Evolutionary conservation across 2,113 vertebrate species (phyloP).

Genomic region (Steatornis caripensis): DNA sequence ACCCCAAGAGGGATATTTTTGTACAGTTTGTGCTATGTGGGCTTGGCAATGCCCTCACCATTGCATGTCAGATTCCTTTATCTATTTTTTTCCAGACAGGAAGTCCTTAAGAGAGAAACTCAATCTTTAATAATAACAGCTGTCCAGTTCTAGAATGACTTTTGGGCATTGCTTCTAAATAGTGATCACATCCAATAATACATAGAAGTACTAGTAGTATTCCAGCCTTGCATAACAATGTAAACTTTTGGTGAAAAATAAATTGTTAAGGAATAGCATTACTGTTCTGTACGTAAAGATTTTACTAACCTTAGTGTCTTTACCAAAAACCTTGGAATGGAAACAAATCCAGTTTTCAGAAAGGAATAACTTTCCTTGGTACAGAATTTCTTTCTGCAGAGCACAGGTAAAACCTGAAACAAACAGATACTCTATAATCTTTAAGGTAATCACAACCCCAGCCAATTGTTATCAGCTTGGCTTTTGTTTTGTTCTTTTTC

Average conservation of each 20-base stretch:
- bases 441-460: background rate
- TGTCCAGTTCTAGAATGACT: background rate
- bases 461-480: background rate
- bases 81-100: background rate
- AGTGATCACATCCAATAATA: background rate
- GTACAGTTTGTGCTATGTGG: background rate
- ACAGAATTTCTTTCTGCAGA: conserved; percentile 94
- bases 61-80: background rate
- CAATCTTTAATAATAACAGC: background rate
- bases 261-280: background rate
- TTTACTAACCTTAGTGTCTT: conserved; percentile 90
- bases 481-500: background rate
- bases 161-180: background rate
- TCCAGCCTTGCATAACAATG: background rate
- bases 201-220: background rate
- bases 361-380: conserved; percentile 92
- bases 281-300: background rate
- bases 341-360: conserved; percentile 98
- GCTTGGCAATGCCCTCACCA: background rate
- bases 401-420: conserved; percentile 92
- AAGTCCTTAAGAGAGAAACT: background rate
- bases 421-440: background rate
- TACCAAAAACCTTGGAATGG: conserved; percentile 95
- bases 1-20: background rate
- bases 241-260: background rate